Base-by-base conservation (phyloP, 2,888 invertebrate species). In the Ectropis crepuscularia region DNA sequence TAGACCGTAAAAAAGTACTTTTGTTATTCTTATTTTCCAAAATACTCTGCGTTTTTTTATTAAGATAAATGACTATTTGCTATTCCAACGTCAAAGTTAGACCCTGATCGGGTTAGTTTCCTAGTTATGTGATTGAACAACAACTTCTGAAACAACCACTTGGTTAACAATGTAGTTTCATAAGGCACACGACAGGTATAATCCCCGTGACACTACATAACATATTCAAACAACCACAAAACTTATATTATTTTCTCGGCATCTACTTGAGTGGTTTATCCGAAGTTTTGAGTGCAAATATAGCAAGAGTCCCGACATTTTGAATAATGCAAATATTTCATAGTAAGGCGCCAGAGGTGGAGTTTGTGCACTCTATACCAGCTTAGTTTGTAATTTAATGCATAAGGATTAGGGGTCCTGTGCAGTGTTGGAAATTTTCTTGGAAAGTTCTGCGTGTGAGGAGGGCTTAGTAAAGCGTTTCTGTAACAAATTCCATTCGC, bases 271-370 rank as follows among this genome's bases (percentile, higher is more conserved):
- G 81, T 79, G 78, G 84, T 83, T 88, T 85, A 83, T 82, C 75
- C 77, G 76, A 89, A 90, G 88, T 90, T 90, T 86, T 82, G 83
- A 88, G 87, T 86, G 85, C 83, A 84, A 86, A 87, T 83, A 88
- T 88, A 88, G 89, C 85, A 83, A 78, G 77, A 70, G 74, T 75
- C 69, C 72, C 71, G 77, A 77, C 71, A 83, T 81, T 84, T 82
- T 89, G 89, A 89, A 90, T 90, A 82, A 85, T 84, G 81, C 77
- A 81, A 76, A 80, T 79, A 77, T 76, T 80, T 79, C 69, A 75
- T 76, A 71, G 75, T 70, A 69, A 75, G 74, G 76, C 73, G 74
- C 72, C 74, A 73, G 72, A 76, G 75, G 74, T 77, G 73, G 77
- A 77, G 72, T 79, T 80, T 74, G 69, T 71, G 67, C 67, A 66